Conservation (phyloP, 1,140 invertebrate genomes). For the Cydia amplana region DNA sequence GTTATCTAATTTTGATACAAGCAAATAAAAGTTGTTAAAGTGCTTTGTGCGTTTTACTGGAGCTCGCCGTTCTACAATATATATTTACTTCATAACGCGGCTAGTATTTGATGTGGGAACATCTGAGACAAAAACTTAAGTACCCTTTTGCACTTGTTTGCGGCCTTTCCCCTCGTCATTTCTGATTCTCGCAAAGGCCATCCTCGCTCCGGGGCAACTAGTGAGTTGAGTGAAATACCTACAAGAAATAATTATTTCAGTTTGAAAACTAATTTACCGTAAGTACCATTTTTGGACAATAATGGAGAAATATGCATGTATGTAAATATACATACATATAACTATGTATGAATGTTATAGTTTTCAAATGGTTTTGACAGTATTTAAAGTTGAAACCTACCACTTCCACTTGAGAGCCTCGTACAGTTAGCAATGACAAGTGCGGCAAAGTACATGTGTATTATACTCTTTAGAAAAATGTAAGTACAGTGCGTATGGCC, state of each 20-base stretch:
- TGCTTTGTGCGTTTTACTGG: too few relatives aligned
- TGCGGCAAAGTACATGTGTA: too few relatives aligned
- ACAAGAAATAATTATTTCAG: slow-evolving; percentile 13
- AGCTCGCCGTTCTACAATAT: too few relatives aligned
- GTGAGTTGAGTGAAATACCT: background rate
- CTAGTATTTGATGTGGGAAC: slow-evolving; percentile 8
- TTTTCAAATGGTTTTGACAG: too few relatives aligned
- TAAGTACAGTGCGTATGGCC: background rate
- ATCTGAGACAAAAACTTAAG: slow-evolving; percentile 29
- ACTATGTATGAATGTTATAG: too few relatives aligned
- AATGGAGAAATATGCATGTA: background rate
- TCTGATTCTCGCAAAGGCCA: slow-evolving; percentile 3
- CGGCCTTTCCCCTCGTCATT: slow-evolving; percentile 19
- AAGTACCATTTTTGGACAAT: background rate
- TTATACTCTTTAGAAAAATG: too few relatives aligned
- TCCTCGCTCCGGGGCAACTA: background rate
- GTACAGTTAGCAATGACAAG: too few relatives aligned
- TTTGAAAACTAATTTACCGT: background rate
- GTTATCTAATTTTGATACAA: too few relatives aligned
- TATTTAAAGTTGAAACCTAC: too few relatives aligned
- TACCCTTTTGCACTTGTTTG: slow-evolving; percentile 29
- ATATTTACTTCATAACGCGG: background rate
- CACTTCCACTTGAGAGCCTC: too few relatives aligned
- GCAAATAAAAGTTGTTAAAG: too few relatives aligned
- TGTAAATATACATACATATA: too few relatives aligned